phyloP scores from a whole-genome alignment of 2,113 vertebrate genomes.

The Istiophorus platypterus region DNA sequence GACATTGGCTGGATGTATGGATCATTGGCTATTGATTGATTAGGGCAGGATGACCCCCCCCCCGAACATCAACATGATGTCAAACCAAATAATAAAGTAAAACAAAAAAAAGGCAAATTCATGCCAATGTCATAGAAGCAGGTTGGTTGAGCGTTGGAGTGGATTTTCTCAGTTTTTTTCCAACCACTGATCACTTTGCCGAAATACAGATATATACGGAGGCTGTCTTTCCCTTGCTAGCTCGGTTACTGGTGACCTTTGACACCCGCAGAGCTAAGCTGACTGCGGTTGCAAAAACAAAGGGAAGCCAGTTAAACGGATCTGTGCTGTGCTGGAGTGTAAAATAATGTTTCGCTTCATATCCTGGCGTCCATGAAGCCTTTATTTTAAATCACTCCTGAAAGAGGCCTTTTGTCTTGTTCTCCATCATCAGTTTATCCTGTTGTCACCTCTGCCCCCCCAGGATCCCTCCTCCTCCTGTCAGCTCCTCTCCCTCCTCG shows the following conservation, averaged over 20 bases:
- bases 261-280: too few relatives aligned
- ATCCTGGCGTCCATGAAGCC: neutral
- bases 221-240: neutral
- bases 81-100: neutral
- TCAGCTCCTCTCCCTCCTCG: conserved; percentile 48
- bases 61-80: neutral
- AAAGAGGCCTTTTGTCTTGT: conserved; percentile 28
- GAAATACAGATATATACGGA: too few relatives aligned
- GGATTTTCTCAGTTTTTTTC: neutral
- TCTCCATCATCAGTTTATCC: conserved; percentile 42
- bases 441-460: conserved; percentile 19
- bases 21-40: too few relatives aligned
- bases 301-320: neutral
- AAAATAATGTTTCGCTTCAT: neutral
- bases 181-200: too few relatives aligned
- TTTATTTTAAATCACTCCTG: neutral
- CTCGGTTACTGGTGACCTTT: too few relatives aligned
- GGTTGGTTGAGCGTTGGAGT: neutral
- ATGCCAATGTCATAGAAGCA: too few relatives aligned
- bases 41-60: neutral
- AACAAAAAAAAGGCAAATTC: too few relatives aligned
- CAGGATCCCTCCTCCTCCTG: conserved; percentile 32
- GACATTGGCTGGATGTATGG: too few relatives aligned
- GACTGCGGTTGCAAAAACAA: neutral
- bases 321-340: neutral